Evolutionary conservation across 2,888 invertebrate species (phyloP), one percentile per base, ranked within the genome.

Genomic region (Diarsia mendica): DNA sequence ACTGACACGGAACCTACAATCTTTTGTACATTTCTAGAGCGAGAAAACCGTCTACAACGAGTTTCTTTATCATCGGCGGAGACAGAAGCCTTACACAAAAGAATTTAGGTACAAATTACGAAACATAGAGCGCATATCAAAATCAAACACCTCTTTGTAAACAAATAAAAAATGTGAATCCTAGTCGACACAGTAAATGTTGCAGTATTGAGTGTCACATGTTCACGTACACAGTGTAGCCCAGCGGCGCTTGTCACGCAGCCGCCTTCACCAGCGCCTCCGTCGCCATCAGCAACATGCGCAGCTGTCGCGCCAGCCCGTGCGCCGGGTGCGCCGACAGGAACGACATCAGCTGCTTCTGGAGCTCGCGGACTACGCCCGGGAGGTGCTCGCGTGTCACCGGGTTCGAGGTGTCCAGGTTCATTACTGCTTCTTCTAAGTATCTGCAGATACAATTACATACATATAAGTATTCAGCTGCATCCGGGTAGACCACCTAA

Each of bases 311-410:
- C 51, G 97, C 94, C 67, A 98, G 97, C 88, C 97, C 97, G 91
- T 97, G 97, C 71, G 96, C 96, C 0, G 98, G 98, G 92, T 98
- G 97, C 15, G 97, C 94, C 39, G 96, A 90, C 64, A 98, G 97
- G 94, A 98, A 99, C 23, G 97, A 88, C 85, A 97, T 95, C 83
- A 99, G 97, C 93, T 98, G 98, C 90, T 97, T 97, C 91, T 98
- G 97, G 18, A 99, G 96, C 87, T 98, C 98, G 80, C 97, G 97
- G 74, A 99, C 95, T 48, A 99, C 98, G 48, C 97, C 97, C 0
- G 98, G 98, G 89, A 98, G 97, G 94, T 99, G 99, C 90, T 98
- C 98, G 82, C 97, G 97, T 0, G 98, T 98, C 67, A 98, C 97
- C 0, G 98, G 97, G 95, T 98, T 98, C 18, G 95, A 95, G 6